phyloP scores from a whole-genome alignment of 2,797 vertebrate genomes.

The Muscicapa striata region DNA sequence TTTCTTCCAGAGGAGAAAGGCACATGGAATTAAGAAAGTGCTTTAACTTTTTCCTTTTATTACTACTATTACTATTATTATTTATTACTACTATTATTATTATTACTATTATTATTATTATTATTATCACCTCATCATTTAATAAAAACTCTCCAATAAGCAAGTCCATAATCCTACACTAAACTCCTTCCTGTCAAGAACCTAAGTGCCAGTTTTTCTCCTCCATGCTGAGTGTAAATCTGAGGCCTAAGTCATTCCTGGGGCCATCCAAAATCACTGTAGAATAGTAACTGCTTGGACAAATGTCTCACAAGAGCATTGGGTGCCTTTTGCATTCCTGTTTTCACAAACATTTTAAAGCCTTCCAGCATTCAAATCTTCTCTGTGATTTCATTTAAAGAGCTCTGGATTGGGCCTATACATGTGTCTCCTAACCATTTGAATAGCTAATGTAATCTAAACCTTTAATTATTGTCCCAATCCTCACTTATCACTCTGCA shows the following conservation, averaged over 20 bases:
- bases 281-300: background rate
- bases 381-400: background rate
- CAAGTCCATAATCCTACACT: background rate
- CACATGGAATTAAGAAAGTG: background rate
- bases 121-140: background rate
- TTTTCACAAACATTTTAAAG: background rate
- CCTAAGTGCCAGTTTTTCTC: background rate
- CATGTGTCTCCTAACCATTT: background rate
- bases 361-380: background rate
- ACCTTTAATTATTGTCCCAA: background rate
- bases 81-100: no score
- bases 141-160: background rate
- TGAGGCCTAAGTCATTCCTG: background rate
- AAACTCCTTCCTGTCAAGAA: background rate
- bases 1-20: background rate
- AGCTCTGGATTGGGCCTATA: background rate
- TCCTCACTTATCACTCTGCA: background rate
- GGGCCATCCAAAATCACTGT: background rate
- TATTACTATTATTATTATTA: background rate
- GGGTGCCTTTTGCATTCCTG: background rate
- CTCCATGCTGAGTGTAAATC: background rate
- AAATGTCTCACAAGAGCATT: background rate
- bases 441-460: constrained; percentile 7
- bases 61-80: no score
- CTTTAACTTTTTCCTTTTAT: background rate